Conservation (phyloP, 2,797 vertebrate genomes). For the Botia almorhae region DNA sequence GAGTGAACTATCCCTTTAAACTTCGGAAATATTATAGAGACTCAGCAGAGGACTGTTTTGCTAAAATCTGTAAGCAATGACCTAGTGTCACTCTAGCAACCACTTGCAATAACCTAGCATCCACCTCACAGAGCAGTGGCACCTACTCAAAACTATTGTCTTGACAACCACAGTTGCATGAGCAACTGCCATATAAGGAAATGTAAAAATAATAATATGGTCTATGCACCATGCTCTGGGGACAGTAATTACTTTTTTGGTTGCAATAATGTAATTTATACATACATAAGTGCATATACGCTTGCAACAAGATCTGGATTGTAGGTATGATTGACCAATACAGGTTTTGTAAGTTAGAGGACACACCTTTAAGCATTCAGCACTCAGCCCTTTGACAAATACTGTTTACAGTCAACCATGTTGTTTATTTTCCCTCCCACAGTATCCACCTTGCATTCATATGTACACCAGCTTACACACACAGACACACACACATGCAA, state of each 20-base stretch:
- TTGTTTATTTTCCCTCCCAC: constrained; percentile 50
- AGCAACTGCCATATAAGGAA: not conserved
- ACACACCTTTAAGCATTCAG: constrained; percentile 25
- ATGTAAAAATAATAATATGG: not conserved
- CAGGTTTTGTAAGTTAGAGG: constrained; percentile 25
- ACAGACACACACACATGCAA: not conserved
- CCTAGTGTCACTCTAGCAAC: not conserved
- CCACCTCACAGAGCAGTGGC: too few species aligned
- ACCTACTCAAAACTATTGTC: not conserved
- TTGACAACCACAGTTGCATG: not conserved
- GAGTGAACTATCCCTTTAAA: too few species aligned
- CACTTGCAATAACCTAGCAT: not conserved
- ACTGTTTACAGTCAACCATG: constrained; percentile 47
- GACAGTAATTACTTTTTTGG: not conserved
- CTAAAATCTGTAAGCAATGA: too few species aligned
- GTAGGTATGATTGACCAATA: constrained; percentile 10
- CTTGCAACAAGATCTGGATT: constrained; percentile 13
- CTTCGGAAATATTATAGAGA: too few species aligned
- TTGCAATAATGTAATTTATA: not conserved
- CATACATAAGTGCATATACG: not conserved
- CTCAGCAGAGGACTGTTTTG: too few species aligned
- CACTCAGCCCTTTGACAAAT: constrained; percentile 38
- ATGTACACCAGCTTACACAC: constrained; percentile 13
- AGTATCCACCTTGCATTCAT: constrained; percentile 37
- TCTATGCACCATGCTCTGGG: not conserved